Percentiles rank a stretch among this genome's conserved stretches.
phyloP scores from a whole-genome alignment of 1,140 invertebrate genomes.

The Nomia melanderi region DNA sequence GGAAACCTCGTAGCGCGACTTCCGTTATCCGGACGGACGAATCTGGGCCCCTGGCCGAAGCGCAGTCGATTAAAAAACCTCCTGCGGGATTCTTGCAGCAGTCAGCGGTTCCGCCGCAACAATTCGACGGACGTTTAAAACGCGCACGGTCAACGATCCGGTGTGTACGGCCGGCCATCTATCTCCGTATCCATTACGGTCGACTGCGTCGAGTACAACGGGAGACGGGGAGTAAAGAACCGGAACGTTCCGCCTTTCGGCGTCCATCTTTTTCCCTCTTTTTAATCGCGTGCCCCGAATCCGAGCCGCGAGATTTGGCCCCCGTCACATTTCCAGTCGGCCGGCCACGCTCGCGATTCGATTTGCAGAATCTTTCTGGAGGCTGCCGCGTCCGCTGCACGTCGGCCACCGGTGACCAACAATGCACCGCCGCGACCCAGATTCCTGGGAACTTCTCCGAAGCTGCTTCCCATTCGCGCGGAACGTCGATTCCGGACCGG shows the following conservation, averaged over 20 bases:
- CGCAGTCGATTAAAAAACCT: background rate
- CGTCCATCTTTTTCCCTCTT: background rate
- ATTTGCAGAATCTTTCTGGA: conserved; percentile 45
- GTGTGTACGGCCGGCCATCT: conserved; percentile 15
- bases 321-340: conserved; percentile 50
- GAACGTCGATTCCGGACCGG: conserved; percentile 21
- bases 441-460: conserved; percentile 60
- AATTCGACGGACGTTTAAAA: conserved; percentile 11
- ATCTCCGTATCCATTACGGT: conserved; percentile 34
- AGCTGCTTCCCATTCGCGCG: conserved; percentile 24
- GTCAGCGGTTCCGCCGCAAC: background rate
- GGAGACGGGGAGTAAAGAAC: conserved; percentile 24
- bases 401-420: conserved; percentile 31
- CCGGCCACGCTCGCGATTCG: conserved; percentile 36
- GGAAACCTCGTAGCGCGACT: too few species aligned
- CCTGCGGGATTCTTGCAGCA: background rate
- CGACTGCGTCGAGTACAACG: background rate
- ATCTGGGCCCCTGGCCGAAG: background rate
- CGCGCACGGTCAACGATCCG: conserved; percentile 6
- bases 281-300: background rate
- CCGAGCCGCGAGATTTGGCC: conserved; percentile 29
- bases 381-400: conserved; percentile 34
- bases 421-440: conserved; percentile 27
- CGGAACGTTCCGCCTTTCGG: conserved; percentile 22
- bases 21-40: background rate